phyloP scores from a whole-genome alignment of 2,113 vertebrate genomes.

The Salvator merianae region DNA sequence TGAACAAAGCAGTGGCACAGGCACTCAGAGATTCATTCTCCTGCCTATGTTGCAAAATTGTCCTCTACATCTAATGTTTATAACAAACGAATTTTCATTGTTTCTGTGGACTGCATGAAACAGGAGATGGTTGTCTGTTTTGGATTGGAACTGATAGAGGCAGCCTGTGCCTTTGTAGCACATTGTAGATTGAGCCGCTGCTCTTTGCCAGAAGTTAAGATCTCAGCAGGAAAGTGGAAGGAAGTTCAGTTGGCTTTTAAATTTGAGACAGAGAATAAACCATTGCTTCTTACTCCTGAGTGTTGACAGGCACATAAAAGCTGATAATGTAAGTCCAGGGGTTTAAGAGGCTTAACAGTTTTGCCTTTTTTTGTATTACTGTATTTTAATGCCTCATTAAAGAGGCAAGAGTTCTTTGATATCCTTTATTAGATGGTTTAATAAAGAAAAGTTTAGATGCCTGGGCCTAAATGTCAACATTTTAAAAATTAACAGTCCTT shows the following conservation, averaged over 20 bases:
- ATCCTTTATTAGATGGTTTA: slow-evolving; percentile 62
- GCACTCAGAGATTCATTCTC: not conserved
- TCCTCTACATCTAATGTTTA: not conserved
- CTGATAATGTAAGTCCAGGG: slow-evolving; percentile 84
- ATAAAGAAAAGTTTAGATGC: slow-evolving; percentile 47
- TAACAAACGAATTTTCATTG: slow-evolving; percentile 19
- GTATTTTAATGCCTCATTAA: slow-evolving; percentile 77
- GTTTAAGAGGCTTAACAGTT: slow-evolving; percentile 76
- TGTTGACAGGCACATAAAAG: slow-evolving; percentile 91
- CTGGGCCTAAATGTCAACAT: slow-evolving; percentile 56
- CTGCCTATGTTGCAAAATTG: not conserved
- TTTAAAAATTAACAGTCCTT: slow-evolving; percentile 37
- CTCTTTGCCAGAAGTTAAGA: slow-evolving; percentile 79
- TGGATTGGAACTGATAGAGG: slow-evolving; percentile 30
- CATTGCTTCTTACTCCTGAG: slow-evolving; percentile 71
- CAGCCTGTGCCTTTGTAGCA: slow-evolving; percentile 52
- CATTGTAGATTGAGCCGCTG: slow-evolving; percentile 61
- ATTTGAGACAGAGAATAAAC: slow-evolving; percentile 69
- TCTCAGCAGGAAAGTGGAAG: slow-evolving; percentile 74
- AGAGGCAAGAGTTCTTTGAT: slow-evolving; percentile 68
- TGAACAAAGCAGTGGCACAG: not conserved
- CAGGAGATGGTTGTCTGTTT: slow-evolving; percentile 38
- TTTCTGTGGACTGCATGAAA: slow-evolving; percentile 40
- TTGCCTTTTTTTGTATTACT: slow-evolving; percentile 80
- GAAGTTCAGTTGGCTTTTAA: slow-evolving; percentile 75